Conservation (phyloP, 2,888 invertebrate species). For the Spisula solida region DNA sequence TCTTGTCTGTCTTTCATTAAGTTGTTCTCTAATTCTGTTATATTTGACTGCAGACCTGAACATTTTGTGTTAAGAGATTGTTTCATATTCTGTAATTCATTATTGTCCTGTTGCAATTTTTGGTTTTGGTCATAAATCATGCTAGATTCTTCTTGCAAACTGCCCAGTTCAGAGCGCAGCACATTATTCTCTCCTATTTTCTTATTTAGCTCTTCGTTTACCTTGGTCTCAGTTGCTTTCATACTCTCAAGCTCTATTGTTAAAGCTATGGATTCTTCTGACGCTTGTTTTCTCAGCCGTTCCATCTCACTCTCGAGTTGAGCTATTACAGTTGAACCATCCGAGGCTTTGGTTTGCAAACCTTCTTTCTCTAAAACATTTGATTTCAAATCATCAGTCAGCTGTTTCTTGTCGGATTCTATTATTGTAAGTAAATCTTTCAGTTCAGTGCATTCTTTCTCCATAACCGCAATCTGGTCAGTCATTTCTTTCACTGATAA, state of each 20-base stretch:
- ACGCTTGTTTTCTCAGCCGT: constrained; percentile 34
- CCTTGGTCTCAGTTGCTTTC: constrained; percentile 7
- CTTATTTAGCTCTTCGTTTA: constrained; percentile 1
- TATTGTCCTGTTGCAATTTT: constrained; percentile 8
- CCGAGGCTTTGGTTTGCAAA: constrained; percentile 32
- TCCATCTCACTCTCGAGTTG: constrained; percentile 51
- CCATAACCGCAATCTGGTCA: constrained; percentile 47
- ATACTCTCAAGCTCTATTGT: constrained; percentile 38
- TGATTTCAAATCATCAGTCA: constrained; percentile 38
- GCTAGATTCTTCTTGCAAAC: constrained; percentile 22
- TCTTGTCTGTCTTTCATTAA: constrained; percentile 31
- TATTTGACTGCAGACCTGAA: constrained; percentile 46
- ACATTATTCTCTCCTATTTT: neutral
- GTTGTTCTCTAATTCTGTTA: constrained; percentile 29
- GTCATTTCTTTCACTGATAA: constrained; percentile 33
- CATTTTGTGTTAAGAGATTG: constrained; percentile 48
- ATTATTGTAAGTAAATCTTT: constrained; percentile 47
- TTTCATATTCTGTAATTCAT: constrained; percentile 21
- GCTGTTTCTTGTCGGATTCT: constrained; percentile 57
- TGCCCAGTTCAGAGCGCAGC: neutral
- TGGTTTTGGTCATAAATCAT: neutral
- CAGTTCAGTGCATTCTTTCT: constrained; percentile 57
- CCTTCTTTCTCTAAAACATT: constrained; percentile 50
- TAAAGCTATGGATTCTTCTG: constrained; percentile 1
- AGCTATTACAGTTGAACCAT: constrained; percentile 44